Evolutionary conservation across 2,888 invertebrate genomes (phyloP).

Genomic region (Philereme vetulata): DNA sequence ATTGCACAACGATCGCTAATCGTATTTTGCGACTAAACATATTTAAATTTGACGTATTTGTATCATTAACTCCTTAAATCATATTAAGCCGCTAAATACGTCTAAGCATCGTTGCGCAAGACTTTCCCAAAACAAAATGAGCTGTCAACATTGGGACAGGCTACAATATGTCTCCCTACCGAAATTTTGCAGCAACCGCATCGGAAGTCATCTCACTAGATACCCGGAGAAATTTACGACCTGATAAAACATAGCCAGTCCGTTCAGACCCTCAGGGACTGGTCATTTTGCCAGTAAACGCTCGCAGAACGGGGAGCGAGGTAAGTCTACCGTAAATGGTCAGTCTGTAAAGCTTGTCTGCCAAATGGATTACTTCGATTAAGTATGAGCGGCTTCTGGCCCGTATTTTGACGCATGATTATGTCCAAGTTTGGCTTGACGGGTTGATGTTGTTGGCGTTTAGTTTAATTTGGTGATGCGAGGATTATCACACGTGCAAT

Average conservation of each 20-base stretch:
- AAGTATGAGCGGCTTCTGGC: slow-evolving; percentile 72
- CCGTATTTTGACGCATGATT: slow-evolving; percentile 73
- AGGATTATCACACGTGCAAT: slow-evolving; percentile 10
- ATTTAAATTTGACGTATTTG: too few species aligned
- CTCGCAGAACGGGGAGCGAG: slow-evolving; percentile 32
- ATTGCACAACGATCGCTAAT: too few species aligned
- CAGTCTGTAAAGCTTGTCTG: slow-evolving; percentile 70
- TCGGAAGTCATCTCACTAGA: slow-evolving; percentile 69
- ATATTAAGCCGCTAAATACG: too few species aligned
- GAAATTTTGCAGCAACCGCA: slow-evolving; percentile 64
- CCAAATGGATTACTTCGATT: slow-evolving; percentile 78
- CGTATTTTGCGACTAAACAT: too few species aligned
- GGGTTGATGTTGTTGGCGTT: slow-evolving; percentile 31
- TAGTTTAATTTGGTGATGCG: slow-evolving; percentile 12
- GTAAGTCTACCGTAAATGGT: slow-evolving; percentile 56
- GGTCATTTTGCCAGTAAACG: slow-evolving; percentile 42
- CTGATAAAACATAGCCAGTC: slow-evolving; percentile 72
- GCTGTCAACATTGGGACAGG: slow-evolving; percentile 20
- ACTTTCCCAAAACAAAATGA: slow-evolving; percentile 22
- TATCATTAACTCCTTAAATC: too few species aligned
- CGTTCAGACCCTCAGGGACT: slow-evolving; percentile 56
- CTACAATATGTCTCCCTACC: slow-evolving; percentile 48
- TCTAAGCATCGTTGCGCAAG: too few species aligned
- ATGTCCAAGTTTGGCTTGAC: slow-evolving; percentile 54
- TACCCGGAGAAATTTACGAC: slow-evolving; percentile 76